Percentiles rank a stretch among this genome's conserved stretches.
Conservation (phyloP, 2,113 vertebrate species). For the Tachycineta bicolor region DNA sequence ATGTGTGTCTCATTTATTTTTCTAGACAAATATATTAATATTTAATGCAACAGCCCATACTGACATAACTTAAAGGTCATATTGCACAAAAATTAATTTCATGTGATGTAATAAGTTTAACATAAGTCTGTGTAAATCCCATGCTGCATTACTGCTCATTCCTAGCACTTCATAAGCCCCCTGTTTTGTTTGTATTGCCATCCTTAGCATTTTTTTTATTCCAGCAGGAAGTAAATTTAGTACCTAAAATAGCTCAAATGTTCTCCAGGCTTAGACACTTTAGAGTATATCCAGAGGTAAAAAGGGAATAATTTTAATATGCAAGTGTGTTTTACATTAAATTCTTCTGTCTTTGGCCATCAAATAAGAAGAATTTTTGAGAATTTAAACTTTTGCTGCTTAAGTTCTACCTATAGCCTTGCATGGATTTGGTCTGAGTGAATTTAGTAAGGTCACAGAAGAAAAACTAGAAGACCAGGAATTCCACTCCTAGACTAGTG, state of each 20-base stretch:
- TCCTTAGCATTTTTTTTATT: not conserved
- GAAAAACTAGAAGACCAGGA: not conserved
- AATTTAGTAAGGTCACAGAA: not conserved
- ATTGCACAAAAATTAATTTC: not conserved
- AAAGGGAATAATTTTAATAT: not conserved
- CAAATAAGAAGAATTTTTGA: not conserved
- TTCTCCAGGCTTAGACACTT: not conserved
- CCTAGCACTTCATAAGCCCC: not conserved
- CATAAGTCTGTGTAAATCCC: not conserved
- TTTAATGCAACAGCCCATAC: not conserved
- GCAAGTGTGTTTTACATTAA: not conserved
- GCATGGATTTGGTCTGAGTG: not conserved
- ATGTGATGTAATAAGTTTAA: not conserved
- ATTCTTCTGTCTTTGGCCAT: not conserved
- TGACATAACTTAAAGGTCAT: not conserved
- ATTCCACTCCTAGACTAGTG: not conserved
- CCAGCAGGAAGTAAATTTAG: not conserved
- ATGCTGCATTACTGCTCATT: not conserved
- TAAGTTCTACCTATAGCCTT: not conserved
- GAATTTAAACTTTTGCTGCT: not conserved
- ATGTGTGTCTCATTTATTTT: not conserved
- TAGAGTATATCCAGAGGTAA: not conserved
- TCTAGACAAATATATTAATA: not conserved
- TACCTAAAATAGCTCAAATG: not conserved
- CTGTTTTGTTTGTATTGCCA: not conserved